phyloP scores from a whole-genome alignment of 2,113 vertebrate species.

The Siphamia tubifer region DNA sequence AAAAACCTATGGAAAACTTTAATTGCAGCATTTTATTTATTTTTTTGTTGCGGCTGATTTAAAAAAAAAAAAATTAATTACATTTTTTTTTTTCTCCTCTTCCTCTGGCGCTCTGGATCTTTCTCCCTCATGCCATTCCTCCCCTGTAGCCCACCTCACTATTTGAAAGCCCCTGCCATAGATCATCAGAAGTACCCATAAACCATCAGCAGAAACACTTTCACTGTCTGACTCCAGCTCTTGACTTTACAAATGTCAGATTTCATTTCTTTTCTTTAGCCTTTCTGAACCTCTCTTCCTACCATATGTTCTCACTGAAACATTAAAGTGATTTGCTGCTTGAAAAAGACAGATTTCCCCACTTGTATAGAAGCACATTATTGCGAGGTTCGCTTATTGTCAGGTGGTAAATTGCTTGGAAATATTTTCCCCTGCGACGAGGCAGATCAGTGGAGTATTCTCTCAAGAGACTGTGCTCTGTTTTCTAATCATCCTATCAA shows the following conservation, averaged over 20 bases:
- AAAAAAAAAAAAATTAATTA: no score
- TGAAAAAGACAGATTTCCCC: conserved; percentile 25
- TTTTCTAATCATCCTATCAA: conserved; percentile 15
- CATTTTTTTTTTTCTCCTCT: no score
- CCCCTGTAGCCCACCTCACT: no score
- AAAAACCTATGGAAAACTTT: no score
- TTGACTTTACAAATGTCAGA: neutral
- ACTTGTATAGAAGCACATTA: conserved; percentile 14
- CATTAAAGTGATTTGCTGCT: conserved; percentile 10
- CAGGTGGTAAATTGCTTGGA: conserved; percentile 38
- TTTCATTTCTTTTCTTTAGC: conserved; percentile 1
- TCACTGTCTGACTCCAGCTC: no score
- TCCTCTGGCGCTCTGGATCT: no score
- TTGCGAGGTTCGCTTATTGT: conserved; percentile 14
- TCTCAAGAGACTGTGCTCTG: conserved; percentile 18
- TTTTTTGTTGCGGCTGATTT: no score
- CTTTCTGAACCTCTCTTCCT: neutral
- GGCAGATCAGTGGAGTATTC: neutral
- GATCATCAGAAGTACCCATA: no score
- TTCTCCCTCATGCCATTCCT: no score
- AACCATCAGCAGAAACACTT: no score
- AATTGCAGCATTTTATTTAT: no score
- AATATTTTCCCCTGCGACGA: conserved; percentile 18
- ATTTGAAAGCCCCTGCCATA: no score
- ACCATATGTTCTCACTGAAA: neutral